Evolutionary conservation across 2,113 vertebrate species (phyloP), one percentile per base, ranked within the genome.

Genomic region (Sylvicapra grimmia): DNA sequence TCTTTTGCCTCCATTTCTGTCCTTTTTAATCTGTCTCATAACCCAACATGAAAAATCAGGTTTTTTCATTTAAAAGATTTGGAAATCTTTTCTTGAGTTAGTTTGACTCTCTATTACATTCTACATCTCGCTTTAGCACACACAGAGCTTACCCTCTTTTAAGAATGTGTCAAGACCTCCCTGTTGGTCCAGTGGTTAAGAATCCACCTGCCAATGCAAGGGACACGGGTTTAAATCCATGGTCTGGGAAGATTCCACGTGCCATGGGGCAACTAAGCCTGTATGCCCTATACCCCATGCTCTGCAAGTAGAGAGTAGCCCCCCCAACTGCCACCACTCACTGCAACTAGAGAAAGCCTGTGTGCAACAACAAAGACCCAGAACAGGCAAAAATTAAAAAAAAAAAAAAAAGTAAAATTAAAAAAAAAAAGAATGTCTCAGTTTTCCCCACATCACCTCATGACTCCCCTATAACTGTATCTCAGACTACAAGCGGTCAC

Each of bases 51-150:
- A 75, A n/a, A 65, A 87, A 56, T 83, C 56, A 63, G 31, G 6
- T 56, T 80, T 49, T 94, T 80, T 88, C 36, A 80, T 83, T 92
- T 72, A n/a, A 85, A 96, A 85, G 72, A 80, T 86, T 61, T 90
- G n/a, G 53, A 79, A 44, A 53, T 85, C 44, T 63, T 91, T 65
- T 27, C 59, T 86, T 86, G 51, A 61, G 21, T 33, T 47, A 36
- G 51, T 84, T 44, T 36, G 79, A 61, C 29, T 94, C 53, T 61
- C 25, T 72, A 10, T 58, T 92, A 33, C 6, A 9, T 90, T 84
- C 59, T 75, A 31, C 4, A 8, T 44, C 18, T 61, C 15, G 4
- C 79, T n/a, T 85, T 9, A 51, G 9, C 33, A 53, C 44, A 58
- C 44, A 47, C 44, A 85, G 49, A 88, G 80, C 27, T 82, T 96